Evolutionary conservation across 1,140 invertebrate genomes (phyloP), one percentile per base, ranked within the genome.

Genomic region (Sesamia nonagrioides): DNA sequence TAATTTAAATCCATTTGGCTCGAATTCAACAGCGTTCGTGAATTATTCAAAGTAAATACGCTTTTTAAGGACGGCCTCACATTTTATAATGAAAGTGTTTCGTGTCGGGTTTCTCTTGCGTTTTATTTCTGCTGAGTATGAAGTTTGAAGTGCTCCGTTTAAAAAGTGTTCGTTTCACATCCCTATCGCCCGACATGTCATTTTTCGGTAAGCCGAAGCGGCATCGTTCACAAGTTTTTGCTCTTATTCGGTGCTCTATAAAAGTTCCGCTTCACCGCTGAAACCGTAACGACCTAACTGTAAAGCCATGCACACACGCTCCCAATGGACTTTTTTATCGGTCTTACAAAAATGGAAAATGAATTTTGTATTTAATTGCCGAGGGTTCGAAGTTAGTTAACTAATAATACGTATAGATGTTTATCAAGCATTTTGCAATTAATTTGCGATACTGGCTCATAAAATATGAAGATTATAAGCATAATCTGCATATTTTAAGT

Each of bases 231-330:
- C 74, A 75, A 71, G 77, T 72, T 80, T 83, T 80, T 80, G 72
- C 71, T 80, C 68, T 78, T 78, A 78, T 83, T 78, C 42, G 61
- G 63, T 21, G 58, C 18, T 77, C 81, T 80, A 71, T 78, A 78
- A 78, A 83, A 80, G 75, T 80, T 75, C 61, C 73, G 61, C 71
- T 75, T 50, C 42, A 78, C 71, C 76, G 63, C 78, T 75, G 71
- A 33, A 18, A 37, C 8, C 48, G 40, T 61, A 68, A 71, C 68
- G 68, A 71, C 33, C 68, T 40, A 71, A 71, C 13, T 50, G 63
- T 58, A 77, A 48, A 81, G 37, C 17, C 27, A 17, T 52, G 50
- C 17, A 52, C 68, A 71, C 50, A 54, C 50, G 17, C 61, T 42
- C 35, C 37, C 61, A n/a, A 35, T 21, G 33, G 58, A 3, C 6